phyloP scores from a whole-genome alignment of 2,888 invertebrate species.

The Himalopsyche kuldschensis region DNA sequence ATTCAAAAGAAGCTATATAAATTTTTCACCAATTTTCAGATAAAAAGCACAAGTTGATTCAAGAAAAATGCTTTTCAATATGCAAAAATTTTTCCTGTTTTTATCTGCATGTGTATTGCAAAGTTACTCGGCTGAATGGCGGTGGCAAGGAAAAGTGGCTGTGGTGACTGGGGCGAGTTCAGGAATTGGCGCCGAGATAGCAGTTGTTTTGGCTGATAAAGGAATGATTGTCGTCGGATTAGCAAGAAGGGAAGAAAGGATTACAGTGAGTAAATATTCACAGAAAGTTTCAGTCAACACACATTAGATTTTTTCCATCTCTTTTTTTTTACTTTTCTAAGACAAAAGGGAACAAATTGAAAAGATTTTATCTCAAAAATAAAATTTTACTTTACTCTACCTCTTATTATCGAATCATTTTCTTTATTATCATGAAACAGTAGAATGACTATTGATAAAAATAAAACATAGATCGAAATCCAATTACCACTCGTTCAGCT shows the following conservation, averaged over 20 bases:
- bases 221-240: slow-evolving; percentile 35
- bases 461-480: too few species aligned
- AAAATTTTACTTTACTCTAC: too few species aligned
- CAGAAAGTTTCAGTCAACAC: neutral
- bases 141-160: slow-evolving; percentile 35
- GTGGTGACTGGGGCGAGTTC: slow-evolving; percentile 38
- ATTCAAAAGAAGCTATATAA: too few species aligned
- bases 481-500: too few species aligned
- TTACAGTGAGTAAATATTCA: slow-evolving; percentile 19
- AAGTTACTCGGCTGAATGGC: slow-evolving; percentile 24
- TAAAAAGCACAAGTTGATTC: too few species aligned
- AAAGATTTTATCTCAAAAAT: neutral
- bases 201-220: slow-evolving; percentile 29
- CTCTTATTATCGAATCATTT: too few species aligned
- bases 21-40: too few species aligned
- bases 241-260: slow-evolving; percentile 30
- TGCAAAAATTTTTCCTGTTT: neutral
- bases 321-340: too few species aligned
- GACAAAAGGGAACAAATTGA: neutral
- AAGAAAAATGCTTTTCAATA: neutral
- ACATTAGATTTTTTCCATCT: neutral
- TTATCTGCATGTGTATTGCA: neutral
- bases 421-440: too few species aligned
- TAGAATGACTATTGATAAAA: too few species aligned
- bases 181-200: slow-evolving; percentile 30